These are phyloP conservation scores for Pelochelys cantorii DNA, from an alignment of 2,797 vertebrate species.

Conservation along the genomic window DNA sequence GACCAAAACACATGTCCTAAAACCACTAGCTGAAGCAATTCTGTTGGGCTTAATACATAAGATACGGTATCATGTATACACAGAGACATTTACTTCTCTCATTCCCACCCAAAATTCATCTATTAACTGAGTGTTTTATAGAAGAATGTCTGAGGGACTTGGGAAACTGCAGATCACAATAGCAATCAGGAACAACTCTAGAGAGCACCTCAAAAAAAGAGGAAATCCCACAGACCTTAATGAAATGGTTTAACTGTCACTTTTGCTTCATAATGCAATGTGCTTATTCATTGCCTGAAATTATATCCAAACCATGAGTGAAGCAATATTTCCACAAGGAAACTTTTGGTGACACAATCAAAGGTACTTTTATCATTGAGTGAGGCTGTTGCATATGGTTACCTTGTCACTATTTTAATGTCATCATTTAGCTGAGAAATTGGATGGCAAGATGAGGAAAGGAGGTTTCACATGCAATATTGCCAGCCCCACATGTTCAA, in stretches of 20 bases:
- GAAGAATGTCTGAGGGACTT: conserved; percentile 10
- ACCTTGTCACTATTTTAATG: background rate
- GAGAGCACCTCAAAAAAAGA: background rate
- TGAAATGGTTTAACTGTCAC: background rate
- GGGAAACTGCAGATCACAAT: conserved; percentile 5
- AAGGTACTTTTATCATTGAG: background rate
- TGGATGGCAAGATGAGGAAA: conserved; percentile 1
- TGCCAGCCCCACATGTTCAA: too few species aligned
- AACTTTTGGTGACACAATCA: background rate
- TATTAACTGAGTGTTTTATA: background rate
- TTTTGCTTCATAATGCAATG: conserved; percentile 6
- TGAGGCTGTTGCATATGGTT: background rate
- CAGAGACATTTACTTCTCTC: background rate
- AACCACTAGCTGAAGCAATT: background rate
- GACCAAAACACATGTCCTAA: background rate
- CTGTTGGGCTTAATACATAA: conserved; percentile 29
- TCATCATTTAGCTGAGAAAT: background rate
- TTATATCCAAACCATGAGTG: background rate
- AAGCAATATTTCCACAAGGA: background rate
- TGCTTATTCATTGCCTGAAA: background rate
- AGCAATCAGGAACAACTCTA: background rate
- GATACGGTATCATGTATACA: background rate
- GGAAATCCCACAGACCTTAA: conserved; percentile 1
- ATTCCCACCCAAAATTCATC: background rate
- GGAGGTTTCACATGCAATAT: background rate